Evolutionary conservation across 2,797 vertebrate genomes (phyloP).

Genomic region (Gadopsis bispinosus): DNA sequence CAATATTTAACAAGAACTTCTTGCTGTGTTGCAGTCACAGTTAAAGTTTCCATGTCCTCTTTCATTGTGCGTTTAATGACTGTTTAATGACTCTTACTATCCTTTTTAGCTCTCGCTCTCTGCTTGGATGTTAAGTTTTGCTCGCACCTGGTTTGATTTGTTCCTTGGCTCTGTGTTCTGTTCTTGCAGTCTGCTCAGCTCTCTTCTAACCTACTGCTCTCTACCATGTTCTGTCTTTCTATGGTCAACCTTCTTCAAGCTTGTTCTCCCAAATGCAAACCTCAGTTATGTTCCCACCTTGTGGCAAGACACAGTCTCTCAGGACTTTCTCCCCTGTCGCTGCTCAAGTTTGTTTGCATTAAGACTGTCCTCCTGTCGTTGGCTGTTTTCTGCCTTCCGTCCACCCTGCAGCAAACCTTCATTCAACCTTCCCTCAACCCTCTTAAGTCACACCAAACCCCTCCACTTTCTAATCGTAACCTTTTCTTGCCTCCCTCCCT

Average conservation of each 20-base stretch:
- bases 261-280: conserved; percentile 15
- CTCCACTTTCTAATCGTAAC: conserved; percentile 54
- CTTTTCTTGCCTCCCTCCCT: conserved; percentile 48
- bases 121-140: background rate
- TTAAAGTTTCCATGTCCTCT: conserved; percentile 57
- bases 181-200: background rate
- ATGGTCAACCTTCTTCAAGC: conserved; percentile 23
- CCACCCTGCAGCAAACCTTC: conserved; percentile 63
- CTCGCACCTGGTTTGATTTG: conserved; percentile 17
- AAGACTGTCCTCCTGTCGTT: conserved; percentile 44
- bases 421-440: conserved; percentile 61
- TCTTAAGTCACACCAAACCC: conserved; percentile 46
- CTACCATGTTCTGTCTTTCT: background rate
- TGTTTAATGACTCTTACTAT: background rate
- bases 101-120: conserved; percentile 1
- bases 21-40: conserved; percentile 68
- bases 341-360: conserved; percentile 41
- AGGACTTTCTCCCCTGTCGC: conserved; percentile 25
- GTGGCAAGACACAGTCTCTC: conserved; percentile 37
- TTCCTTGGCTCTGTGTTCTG: background rate
- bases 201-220: background rate
- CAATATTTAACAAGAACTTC: conserved; percentile 77
- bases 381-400: conserved; percentile 33
- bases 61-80: background rate
- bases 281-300: conserved; percentile 14